These are phyloP conservation scores for Scolopax bukidnonensis DNA, from an alignment of 2,797 vertebrate species.

Conservation along the genomic window DNA sequence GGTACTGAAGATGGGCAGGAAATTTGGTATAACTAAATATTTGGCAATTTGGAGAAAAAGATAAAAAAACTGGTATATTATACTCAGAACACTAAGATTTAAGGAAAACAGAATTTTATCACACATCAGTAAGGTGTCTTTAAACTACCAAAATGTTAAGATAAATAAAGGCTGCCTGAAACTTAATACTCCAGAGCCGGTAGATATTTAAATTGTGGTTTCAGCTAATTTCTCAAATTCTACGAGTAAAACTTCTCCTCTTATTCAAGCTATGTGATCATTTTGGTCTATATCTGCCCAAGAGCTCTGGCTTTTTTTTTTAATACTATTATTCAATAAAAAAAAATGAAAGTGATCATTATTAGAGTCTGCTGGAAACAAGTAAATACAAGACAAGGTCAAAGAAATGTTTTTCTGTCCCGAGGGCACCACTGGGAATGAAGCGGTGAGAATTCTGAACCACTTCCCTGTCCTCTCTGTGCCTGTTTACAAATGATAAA, in stretches of 20 bases:
- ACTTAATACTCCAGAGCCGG: neutral
- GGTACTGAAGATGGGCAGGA: neutral
- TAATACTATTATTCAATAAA: neutral
- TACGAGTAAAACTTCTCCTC: neutral
- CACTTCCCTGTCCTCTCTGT: neutral
- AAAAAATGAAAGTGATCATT: constrained; percentile 5
- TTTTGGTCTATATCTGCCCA: neutral
- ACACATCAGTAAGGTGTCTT: neutral
- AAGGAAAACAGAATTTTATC: neutral
- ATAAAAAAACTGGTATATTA: neutral
- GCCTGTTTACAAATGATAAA: constrained; percentile 13
- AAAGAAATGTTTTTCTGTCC: constrained; percentile 19
- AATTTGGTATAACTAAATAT: neutral
- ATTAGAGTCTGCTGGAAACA: constrained; percentile 14
- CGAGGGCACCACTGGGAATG: neutral
- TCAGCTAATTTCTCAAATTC: neutral
- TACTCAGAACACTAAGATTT: neutral
- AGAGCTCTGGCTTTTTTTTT: neutral
- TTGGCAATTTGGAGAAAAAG: neutral
- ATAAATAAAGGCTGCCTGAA: neutral
- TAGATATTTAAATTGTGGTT: neutral
- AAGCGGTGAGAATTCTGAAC: neutral
- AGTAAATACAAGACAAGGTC: constrained; percentile 40
- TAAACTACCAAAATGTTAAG: neutral
- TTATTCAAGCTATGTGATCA: neutral